Conservation (phyloP, 1,140 invertebrate genomes). For the Polypedilum pembai region DNA sequence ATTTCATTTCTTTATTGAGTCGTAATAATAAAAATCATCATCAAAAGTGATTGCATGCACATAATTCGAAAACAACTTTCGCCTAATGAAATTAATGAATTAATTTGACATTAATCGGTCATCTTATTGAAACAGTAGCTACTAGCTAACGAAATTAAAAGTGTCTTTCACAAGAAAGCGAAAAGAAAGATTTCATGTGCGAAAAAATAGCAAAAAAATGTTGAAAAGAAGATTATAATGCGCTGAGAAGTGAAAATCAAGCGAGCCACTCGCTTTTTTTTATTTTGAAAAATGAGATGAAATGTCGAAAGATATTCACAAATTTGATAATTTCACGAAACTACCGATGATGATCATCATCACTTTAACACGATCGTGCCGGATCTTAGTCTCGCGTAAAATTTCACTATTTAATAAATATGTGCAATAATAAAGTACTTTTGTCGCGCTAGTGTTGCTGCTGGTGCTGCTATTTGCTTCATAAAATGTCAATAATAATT, state of each 20-base stretch:
- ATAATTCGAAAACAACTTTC: not conserved
- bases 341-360: no score
- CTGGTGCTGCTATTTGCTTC: not conserved
- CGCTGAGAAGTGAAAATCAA: not conserved
- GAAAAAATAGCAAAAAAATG: not conserved
- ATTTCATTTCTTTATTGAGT: no score
- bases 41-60: no score
- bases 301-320: no score
- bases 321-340: no score
- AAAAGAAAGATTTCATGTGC: not conserved
- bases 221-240: constrained; percentile 2
- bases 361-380: not conserved
- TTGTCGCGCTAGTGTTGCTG: not conserved
- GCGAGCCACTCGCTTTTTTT: not conserved
- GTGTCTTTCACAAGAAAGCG: not conserved
- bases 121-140: constrained; percentile 6
- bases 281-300: no score
- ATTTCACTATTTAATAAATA: constrained; percentile 1
- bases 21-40: no score
- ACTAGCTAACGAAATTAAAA: not conserved
- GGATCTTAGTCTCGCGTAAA: not conserved
- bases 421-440: not conserved
- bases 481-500: not conserved
- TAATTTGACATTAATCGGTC: constrained; percentile 6
- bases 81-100: constrained; percentile 18